These are phyloP conservation scores for Sinodicranocentrus sp. DNA, from an alignment of 2,888 invertebrate species.

Conservation along the genomic window DNA sequence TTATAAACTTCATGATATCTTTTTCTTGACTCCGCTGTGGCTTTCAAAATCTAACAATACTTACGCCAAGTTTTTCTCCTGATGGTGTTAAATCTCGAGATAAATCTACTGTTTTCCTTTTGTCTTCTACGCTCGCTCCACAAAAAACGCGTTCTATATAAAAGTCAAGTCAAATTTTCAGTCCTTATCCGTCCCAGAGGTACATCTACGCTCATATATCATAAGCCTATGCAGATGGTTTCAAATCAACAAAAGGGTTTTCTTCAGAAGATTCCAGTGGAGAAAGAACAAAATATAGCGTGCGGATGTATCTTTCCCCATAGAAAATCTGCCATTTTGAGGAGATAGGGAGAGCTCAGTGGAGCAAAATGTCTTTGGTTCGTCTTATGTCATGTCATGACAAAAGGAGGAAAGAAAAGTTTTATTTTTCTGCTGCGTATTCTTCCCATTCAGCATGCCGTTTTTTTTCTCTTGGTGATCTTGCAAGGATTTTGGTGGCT, in stretches of 20 bases:
- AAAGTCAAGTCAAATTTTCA: background rate
- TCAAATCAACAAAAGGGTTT: background rate
- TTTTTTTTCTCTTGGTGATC: constrained; percentile 25
- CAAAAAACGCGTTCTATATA: background rate
- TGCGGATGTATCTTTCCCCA: constrained; percentile 1
- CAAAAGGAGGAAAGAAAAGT: constrained; percentile 36
- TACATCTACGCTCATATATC: background rate
- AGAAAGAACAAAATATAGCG: background rate
- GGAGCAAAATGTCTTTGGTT: constrained; percentile 22
- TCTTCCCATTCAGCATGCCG: constrained; percentile 34
- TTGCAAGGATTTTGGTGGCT: constrained; percentile 47
- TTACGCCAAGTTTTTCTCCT: background rate
- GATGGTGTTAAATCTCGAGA: background rate
- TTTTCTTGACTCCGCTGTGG: no score
- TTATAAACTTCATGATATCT: background rate
- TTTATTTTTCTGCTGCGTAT: constrained; percentile 15
- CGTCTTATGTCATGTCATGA: constrained; percentile 34
- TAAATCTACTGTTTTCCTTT: background rate
- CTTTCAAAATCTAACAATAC: background rate
- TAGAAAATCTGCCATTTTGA: constrained; percentile 5
- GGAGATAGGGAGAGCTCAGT: constrained; percentile 4
- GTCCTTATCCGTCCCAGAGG: background rate
- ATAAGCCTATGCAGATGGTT: constrained; percentile 20
- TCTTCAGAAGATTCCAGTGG: background rate
- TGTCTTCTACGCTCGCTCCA: background rate